These are phyloP conservation scores for Calliphora vomitoria DNA, from an alignment of 2,888 invertebrate genomes.

Conservation along the genomic window DNA sequence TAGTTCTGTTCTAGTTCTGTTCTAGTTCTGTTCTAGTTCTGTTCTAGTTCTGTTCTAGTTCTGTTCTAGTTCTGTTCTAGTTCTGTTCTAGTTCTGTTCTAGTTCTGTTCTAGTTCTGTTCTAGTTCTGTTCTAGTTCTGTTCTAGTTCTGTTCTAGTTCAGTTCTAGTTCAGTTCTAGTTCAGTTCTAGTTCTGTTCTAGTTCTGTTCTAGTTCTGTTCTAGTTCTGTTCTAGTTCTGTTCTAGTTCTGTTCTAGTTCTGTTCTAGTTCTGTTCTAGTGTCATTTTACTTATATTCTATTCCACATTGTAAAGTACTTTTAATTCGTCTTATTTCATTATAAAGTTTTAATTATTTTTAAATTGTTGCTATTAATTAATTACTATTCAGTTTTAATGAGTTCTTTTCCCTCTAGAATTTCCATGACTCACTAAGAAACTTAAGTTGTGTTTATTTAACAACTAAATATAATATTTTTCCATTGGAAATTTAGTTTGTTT, in stretches of 20 bases:
- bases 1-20: neutral
- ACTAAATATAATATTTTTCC: neutral
- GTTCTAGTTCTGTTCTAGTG: too few relatives aligned
- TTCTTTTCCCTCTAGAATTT: neutral
- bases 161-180: neutral
- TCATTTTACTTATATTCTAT: too few relatives aligned
- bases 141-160: neutral
- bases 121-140: neutral
- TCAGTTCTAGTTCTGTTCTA: neutral
- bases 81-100: neutral
- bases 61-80: too few relatives aligned
- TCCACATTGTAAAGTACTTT: too few relatives aligned
- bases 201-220: neutral
- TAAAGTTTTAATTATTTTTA: too few relatives aligned
- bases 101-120: neutral
- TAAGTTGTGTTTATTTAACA: neutral
- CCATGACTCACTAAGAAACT: neutral
- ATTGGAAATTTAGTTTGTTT: neutral
- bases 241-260: too few relatives aligned
- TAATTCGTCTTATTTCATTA: too few relatives aligned
- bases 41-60: neutral
- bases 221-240: neutral
- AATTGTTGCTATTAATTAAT: too few relatives aligned
- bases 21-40: neutral
- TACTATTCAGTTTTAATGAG: neutral